phyloP scores from a whole-genome alignment of 2,888 invertebrate genomes.

The Molanna angustata region DNA sequence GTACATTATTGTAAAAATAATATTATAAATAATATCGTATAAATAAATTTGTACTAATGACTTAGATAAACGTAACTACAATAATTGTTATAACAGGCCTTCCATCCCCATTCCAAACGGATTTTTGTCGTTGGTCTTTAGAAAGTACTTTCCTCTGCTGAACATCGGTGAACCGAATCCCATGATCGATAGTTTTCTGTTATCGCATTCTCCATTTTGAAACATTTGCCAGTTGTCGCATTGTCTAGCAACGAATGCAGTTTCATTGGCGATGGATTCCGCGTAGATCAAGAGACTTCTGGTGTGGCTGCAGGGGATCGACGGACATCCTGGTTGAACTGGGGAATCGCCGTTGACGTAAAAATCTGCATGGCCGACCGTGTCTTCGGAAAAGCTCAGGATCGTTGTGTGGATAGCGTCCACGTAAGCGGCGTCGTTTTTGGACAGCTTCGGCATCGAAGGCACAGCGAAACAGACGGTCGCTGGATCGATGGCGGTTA shows the following conservation, averaged over 20 bases:
- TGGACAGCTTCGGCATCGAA: slow-evolving; percentile 2
- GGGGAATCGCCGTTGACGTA: slow-evolving; percentile 22
- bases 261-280: slow-evolving; percentile 19
- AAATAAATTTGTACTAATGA: no score
- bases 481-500: slow-evolving; percentile 28
- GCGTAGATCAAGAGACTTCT: slow-evolving; percentile 19
- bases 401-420: slow-evolving; percentile 29
- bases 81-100: no score
- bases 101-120: slow-evolving; percentile 14
- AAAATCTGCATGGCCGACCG: slow-evolving; percentile 27
- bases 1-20: no score
- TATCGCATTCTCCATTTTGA: slow-evolving; percentile 1
- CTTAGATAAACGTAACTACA: no score
- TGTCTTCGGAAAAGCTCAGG: slow-evolving; percentile 13
- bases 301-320: slow-evolving; percentile 22
- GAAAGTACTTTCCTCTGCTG: slow-evolving; percentile 17
- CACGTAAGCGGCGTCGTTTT: slow-evolving; percentile 23
- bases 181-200: slow-evolving; percentile 3
- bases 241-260: slow-evolving; percentile 15
- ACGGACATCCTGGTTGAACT: slow-evolving; percentile 22
- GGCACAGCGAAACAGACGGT: slow-evolving; percentile 23
- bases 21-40: no score
- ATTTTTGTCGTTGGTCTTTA: slow-evolving; percentile 9
- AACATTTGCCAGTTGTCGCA: slow-evolving; percentile 20
- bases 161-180: slow-evolving; percentile 11